A percentile compares a stretch with the other conserved stretches of the same genome.
Evolutionary conservation across 2,888 invertebrate genomes (phyloP).

Genomic region (Drosophila vallismaia): DNA sequence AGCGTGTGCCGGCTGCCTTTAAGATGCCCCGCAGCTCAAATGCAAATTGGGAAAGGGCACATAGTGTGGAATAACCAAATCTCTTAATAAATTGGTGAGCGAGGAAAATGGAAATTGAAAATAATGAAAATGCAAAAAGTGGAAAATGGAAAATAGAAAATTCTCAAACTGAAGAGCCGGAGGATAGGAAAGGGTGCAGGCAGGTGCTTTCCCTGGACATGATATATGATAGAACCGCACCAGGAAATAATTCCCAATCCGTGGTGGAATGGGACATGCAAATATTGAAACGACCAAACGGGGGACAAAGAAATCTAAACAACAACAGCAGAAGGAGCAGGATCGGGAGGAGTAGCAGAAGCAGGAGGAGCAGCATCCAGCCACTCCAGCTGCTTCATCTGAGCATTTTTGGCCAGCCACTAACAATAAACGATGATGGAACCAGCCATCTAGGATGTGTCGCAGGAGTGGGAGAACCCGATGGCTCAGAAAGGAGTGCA

Average conservation of each 20-base stretch:
- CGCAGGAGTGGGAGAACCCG: conserved; percentile 14
- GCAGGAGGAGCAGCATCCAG: conserved; percentile 20
- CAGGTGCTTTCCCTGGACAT: conserved; percentile 58
- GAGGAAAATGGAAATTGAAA: conserved; percentile 64
- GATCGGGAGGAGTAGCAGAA: conserved; percentile 52
- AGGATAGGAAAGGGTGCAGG: conserved; percentile 9
- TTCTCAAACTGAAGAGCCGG: not conserved
- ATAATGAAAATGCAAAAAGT: conserved; percentile 69
- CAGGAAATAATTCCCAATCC: conserved; percentile 76
- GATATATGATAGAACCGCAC: conserved; percentile 71
- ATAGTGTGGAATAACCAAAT: conserved; percentile 8
- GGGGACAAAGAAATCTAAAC: conserved; percentile 76
- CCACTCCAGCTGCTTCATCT: conserved; percentile 5
- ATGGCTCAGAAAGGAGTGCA: conserved; percentile 29
- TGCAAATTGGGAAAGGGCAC: conserved; percentile 16
- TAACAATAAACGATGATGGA: conserved; percentile 74
- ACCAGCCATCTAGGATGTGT: conserved; percentile 35
- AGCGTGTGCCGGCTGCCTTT: conserved; percentile 18
- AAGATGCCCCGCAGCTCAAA: conserved; percentile 41
- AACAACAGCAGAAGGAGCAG: conserved; percentile 58
- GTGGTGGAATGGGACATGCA: conserved; percentile 51
- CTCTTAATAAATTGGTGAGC: conserved; percentile 57
- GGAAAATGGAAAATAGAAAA: conserved; percentile 9
- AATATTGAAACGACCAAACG: conserved; percentile 68
- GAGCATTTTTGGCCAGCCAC: conserved; percentile 47